Evolutionary conservation across 1,140 invertebrate genomes (phyloP).

Genomic region (Papilio glaucus): DNA sequence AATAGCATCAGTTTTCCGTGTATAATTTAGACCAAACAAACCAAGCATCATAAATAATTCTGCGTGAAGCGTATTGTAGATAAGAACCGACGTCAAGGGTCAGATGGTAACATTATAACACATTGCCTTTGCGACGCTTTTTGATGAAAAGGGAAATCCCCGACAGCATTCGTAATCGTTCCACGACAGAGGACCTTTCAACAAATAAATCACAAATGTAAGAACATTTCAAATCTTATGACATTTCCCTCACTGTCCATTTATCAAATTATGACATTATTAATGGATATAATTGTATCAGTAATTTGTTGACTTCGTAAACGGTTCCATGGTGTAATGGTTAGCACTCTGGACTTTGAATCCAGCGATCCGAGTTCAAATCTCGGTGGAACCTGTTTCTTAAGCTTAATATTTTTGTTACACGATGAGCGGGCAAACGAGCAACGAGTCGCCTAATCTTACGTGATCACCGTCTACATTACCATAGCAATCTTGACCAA

Average conservation of each 20-base stretch:
- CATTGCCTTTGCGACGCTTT: conserved; percentile 3
- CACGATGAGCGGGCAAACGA: too few species aligned
- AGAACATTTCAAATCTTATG: not conserved
- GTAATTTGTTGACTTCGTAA: too few species aligned
- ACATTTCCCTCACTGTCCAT: not conserved
- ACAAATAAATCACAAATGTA: not conserved
- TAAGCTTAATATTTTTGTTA: too few species aligned
- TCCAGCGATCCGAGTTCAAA: conserved; percentile 32
- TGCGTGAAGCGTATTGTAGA: not conserved
- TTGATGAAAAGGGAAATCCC: conserved; percentile 13
- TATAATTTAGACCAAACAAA: not conserved
- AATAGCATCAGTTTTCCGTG: not conserved
- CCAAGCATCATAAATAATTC: conserved; percentile 11
- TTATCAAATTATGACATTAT: too few species aligned
- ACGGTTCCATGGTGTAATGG: conserved; percentile 35
- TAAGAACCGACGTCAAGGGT: conserved; percentile 10
- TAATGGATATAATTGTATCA: too few species aligned
- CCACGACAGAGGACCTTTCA: not conserved
- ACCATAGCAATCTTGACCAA: too few species aligned
- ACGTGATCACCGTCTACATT: too few species aligned
- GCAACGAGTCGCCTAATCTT: too few species aligned
- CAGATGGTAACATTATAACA: conserved; percentile 3
- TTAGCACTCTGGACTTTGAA: conserved; percentile 34
- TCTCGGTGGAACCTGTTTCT: conserved; percentile 25
- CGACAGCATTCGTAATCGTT: conserved; percentile 9